Conservation (phyloP, 2,888 invertebrate species). For the Diaperis boleti region DNA sequence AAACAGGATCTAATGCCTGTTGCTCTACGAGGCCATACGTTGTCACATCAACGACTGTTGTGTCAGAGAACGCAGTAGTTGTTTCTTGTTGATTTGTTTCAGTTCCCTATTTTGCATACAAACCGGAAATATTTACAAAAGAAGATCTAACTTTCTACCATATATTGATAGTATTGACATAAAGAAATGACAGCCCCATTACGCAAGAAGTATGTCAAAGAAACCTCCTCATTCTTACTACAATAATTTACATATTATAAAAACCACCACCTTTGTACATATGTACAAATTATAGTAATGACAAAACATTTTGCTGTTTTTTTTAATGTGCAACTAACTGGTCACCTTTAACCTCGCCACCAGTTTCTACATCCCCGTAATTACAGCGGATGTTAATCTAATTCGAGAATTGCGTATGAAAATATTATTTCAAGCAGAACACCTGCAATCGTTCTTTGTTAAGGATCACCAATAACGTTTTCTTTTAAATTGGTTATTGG, state of each 20-base stretch:
- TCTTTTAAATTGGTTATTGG: neutral
- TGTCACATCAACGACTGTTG: slow-evolving; percentile 13
- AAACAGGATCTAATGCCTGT: slow-evolving; percentile 20
- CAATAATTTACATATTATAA: slow-evolving; percentile 34
- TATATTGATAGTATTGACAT: slow-evolving; percentile 20
- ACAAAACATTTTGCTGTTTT: slow-evolving; percentile 1
- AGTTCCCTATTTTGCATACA: slow-evolving; percentile 20
- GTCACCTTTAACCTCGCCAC: slow-evolving; percentile 14
- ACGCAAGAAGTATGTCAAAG: slow-evolving; percentile 23
- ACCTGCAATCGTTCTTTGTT: slow-evolving; percentile 42
- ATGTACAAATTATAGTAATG: slow-evolving; percentile 8
- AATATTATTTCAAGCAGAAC: slow-evolving; percentile 13
- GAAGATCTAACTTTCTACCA: slow-evolving; percentile 30
- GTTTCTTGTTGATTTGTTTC: slow-evolving; percentile 10
- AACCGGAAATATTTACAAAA: slow-evolving; percentile 32
- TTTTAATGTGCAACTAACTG: neutral
- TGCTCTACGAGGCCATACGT: neutral
- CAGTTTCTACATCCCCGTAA: slow-evolving; percentile 1
- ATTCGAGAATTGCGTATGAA: slow-evolving; percentile 8
- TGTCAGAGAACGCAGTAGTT: slow-evolving; percentile 8
- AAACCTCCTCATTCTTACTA: slow-evolving; percentile 18
- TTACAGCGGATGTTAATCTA: neutral
- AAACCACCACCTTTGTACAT: slow-evolving; percentile 9
- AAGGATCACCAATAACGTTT: slow-evolving; percentile 11
- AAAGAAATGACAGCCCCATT: slow-evolving; percentile 24